A percentile compares a stretch with the other conserved stretches of the same genome.
These are phyloP conservation scores for Hippocampus kuda DNA, from an alignment of 2,797 vertebrate species.

Conservation along the genomic window DNA sequence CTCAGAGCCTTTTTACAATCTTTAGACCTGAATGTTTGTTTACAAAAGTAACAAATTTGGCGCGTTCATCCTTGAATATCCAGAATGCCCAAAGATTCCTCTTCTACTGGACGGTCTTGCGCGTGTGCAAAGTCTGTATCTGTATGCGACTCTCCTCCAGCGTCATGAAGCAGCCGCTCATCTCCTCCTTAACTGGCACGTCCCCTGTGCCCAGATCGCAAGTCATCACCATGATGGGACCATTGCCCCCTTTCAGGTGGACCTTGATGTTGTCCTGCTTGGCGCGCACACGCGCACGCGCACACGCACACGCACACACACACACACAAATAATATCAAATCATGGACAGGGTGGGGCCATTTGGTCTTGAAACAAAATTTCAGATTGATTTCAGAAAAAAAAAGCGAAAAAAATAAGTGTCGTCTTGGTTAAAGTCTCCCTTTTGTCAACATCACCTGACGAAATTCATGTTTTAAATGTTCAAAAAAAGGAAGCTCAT, in stretches of 20 bases:
- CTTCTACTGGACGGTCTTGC: slow-evolving; percentile 12
- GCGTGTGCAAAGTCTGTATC: slow-evolving; percentile 30
- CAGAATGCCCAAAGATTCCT: background rate
- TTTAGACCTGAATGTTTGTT: background rate
- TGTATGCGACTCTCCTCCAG: slow-evolving; percentile 59
- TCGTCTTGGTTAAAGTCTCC: too few species aligned
- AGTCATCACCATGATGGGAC: slow-evolving; percentile 73
- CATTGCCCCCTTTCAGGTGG: slow-evolving; percentile 75
- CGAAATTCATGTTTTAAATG: too few species aligned
- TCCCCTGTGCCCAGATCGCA: slow-evolving; percentile 59
- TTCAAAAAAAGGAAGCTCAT: too few species aligned
- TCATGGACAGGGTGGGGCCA: too few species aligned
- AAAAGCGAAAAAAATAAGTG: too few species aligned
- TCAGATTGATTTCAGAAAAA: too few species aligned
- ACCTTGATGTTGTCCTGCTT: slow-evolving; percentile 76
- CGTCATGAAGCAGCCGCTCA: slow-evolving; percentile 31
- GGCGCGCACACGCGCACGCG: slow-evolving; percentile 4
- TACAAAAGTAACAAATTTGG: background rate
- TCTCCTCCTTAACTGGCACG: slow-evolving; percentile 1
- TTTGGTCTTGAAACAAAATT: too few species aligned
- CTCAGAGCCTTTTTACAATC: background rate
- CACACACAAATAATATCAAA: too few species aligned
- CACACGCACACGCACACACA: slow-evolving; percentile 5
- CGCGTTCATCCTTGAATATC: background rate
- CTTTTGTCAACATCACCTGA: too few species aligned